These are phyloP conservation scores for Escarpia spicata DNA, from an alignment of 2,888 invertebrate species.

Conservation along the genomic window DNA sequence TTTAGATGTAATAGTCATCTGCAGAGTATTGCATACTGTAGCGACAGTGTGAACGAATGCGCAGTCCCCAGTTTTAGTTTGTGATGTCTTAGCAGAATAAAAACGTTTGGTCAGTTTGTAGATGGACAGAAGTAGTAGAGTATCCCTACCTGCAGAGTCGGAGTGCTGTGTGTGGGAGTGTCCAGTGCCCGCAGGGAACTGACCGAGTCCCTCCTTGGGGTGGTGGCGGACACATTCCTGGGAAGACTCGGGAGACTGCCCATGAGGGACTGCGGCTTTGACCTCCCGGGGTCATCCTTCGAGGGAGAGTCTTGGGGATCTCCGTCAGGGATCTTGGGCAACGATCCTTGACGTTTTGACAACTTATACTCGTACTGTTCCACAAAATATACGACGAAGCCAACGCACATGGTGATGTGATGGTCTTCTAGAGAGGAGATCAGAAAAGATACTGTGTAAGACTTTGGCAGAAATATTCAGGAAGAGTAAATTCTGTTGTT, in stretches of 20 bases:
- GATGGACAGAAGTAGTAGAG: neutral
- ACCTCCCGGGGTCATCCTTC: neutral
- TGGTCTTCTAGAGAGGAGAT: conserved; percentile 76
- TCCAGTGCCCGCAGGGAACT: neutral
- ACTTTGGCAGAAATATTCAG: neutral
- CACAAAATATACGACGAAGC: conserved; percentile 82
- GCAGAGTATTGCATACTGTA: no score
- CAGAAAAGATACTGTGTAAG: neutral
- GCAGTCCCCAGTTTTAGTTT: no score
- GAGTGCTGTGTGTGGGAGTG: neutral
- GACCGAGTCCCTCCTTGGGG: neutral
- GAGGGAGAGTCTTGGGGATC: neutral
- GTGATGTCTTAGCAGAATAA: no score
- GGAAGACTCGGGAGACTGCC: neutral
- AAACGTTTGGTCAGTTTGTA: no score
- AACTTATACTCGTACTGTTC: conserved; percentile 62
- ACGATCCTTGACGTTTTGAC: neutral
- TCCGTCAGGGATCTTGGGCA: neutral
- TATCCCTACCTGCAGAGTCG: neutral
- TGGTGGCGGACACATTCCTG: neutral
- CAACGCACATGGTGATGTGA: conserved; percentile 86
- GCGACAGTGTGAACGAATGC: no score
- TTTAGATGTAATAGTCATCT: no score
- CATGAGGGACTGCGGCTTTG: neutral
- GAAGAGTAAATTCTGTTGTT: neutral